Evolutionary conservation across 1,140 invertebrate genomes (phyloP).

Genomic region (Amyelois transitella): DNA sequence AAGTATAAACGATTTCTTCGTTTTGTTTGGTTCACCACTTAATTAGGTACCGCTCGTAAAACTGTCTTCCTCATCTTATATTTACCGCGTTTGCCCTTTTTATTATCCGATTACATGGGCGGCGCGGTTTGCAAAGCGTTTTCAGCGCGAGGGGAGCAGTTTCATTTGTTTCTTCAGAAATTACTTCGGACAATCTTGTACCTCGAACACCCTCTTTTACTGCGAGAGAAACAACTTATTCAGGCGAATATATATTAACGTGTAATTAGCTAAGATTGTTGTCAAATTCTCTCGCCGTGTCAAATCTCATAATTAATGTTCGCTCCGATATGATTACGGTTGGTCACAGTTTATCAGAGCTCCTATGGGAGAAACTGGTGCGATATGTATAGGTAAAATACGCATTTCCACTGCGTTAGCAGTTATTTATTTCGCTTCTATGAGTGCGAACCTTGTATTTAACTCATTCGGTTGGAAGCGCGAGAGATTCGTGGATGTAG

Average conservation of each 20-base stretch:
- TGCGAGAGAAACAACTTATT: constrained; percentile 31
- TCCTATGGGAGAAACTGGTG: constrained; percentile 44
- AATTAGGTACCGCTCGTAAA: constrained; percentile 74
- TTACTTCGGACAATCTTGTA: constrained; percentile 54
- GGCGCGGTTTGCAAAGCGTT: constrained; percentile 65
- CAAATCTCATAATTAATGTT: constrained; percentile 59
- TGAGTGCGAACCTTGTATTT: constrained; percentile 2
- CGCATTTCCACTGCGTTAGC: constrained; percentile 25
- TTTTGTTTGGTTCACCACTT: constrained; percentile 71
- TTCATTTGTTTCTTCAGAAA: constrained; percentile 73
- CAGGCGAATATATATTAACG: constrained; percentile 35
- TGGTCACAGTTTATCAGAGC: constrained; percentile 51
- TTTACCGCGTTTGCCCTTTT: constrained; percentile 75
- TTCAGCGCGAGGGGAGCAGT: constrained; percentile 63
- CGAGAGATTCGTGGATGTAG: not conserved
- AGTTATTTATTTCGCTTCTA: constrained; percentile 4
- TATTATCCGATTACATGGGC: constrained; percentile 74
- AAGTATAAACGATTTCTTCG: constrained; percentile 57
- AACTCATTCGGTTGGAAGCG: not conserved
- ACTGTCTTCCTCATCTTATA: constrained; percentile 75
- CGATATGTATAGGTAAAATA: constrained; percentile 25
- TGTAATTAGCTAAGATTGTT: constrained; percentile 55
- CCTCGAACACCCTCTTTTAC: constrained; percentile 22
- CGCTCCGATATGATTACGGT: constrained; percentile 60
- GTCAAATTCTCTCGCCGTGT: constrained; percentile 39